phyloP scores from a whole-genome alignment of 2,113 vertebrate species.

The Macrotus californicus region DNA sequence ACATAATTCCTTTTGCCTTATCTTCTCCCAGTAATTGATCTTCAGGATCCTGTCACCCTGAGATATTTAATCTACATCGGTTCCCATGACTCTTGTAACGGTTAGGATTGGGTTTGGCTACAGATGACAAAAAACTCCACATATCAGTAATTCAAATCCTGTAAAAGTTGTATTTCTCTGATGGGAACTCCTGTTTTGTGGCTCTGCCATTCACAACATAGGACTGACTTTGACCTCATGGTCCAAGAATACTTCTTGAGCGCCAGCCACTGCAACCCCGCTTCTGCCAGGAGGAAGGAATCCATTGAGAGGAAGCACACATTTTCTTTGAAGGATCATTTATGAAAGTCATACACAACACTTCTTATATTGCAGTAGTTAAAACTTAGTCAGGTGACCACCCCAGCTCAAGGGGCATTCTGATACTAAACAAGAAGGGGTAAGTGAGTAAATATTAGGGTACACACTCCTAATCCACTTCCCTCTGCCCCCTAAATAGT shows the following conservation, averaged over 20 bases:
- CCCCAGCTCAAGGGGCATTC: neutral
- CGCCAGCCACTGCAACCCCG: neutral
- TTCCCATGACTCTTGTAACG: neutral
- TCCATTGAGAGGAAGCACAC: neutral
- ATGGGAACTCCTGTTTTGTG: neutral
- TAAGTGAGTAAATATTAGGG: neutral
- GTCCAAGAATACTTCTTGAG: neutral
- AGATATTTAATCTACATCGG: too few species aligned
- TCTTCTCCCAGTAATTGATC: neutral
- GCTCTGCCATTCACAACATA: neutral
- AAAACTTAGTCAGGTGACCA: neutral
- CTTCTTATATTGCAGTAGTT: neutral
- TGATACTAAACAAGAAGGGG: neutral
- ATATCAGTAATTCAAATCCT: neutral
- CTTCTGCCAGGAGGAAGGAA: neutral
- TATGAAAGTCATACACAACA: neutral
- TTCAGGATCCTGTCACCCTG: neutral
- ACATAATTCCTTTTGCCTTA: neutral
- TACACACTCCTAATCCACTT: accelerated
- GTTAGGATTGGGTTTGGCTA: neutral
- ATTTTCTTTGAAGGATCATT: neutral
- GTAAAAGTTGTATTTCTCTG: neutral
- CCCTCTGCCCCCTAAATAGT: neutral
- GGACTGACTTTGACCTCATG: neutral
- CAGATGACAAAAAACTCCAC: neutral